Evolutionary conservation across 2,113 vertebrate species (phyloP).

Genomic region (Aegotheles bennettii): DNA sequence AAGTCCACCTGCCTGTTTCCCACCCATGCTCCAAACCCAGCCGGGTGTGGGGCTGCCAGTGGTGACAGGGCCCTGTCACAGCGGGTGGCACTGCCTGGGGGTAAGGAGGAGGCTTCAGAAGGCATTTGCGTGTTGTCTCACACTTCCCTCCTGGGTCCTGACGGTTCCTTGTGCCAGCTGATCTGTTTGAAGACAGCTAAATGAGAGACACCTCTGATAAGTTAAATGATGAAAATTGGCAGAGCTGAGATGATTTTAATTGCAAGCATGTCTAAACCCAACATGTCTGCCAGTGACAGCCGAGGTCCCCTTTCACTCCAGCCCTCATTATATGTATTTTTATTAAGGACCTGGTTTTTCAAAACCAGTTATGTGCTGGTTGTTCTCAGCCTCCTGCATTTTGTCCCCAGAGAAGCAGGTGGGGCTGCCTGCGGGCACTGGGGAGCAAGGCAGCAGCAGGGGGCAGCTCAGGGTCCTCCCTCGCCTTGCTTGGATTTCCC

Average conservation of each 20-base stretch:
- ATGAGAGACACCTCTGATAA: background rate
- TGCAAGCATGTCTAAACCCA: background rate
- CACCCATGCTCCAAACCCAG: background rate
- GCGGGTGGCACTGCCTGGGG: background rate
- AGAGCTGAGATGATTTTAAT: background rate
- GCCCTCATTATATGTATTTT: background rate
- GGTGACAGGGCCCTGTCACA: background rate
- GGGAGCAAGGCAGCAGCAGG: background rate
- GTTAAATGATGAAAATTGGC: background rate
- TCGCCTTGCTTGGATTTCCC: background rate
- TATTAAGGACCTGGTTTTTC: background rate
- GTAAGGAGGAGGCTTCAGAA: background rate
- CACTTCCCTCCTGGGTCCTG: background rate
- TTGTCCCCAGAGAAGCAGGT: background rate
- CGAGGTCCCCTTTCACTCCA: background rate
- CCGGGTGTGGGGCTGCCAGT: background rate
- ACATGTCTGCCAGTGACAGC: background rate
- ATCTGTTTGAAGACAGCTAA: background rate
- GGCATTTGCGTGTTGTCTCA: background rate
- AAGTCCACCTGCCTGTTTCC: background rate
- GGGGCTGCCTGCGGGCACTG: accelerated
- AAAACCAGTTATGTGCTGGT: background rate
- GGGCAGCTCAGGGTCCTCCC: background rate
- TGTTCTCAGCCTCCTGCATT: background rate
- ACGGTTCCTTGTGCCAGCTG: background rate